A percentile compares a stretch with the other conserved stretches of the same genome.
phyloP scores from a whole-genome alignment of 2,888 invertebrate species.

The Dromius quadrimaculatus region DNA sequence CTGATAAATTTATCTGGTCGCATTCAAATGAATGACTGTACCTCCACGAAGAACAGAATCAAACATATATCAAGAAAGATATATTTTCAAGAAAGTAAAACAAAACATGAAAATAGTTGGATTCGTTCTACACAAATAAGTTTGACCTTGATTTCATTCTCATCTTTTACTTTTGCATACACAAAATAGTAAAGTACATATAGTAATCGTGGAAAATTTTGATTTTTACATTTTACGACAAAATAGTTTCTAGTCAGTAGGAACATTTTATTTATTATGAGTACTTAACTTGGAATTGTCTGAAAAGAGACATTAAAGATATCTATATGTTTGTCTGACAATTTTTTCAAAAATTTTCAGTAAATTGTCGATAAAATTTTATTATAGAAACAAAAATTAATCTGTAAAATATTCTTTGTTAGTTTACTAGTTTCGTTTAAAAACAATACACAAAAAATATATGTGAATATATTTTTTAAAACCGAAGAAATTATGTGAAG shows the following conservation, averaged over 20 bases:
- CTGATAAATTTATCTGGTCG: too few relatives aligned
- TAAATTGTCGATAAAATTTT: too few relatives aligned
- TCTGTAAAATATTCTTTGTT: too few relatives aligned
- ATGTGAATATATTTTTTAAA: too few relatives aligned
- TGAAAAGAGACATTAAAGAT: too few relatives aligned
- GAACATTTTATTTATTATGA: background rate
- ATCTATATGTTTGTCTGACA: too few relatives aligned
- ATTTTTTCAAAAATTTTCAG: too few relatives aligned
- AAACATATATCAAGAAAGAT: slow-evolving; percentile 2
- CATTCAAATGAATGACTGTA: background rate
- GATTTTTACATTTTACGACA: background rate
- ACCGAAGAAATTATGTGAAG: too few relatives aligned
- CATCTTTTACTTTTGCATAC: slow-evolving; percentile 13
- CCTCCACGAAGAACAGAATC: background rate
- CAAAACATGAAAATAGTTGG: slow-evolving; percentile 11
- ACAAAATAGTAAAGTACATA: background rate
- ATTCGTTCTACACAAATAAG: slow-evolving; percentile 2
- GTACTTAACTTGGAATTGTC: too few relatives aligned
- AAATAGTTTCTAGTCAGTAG: background rate
- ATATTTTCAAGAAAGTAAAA: slow-evolving; percentile 4
- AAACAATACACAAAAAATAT: too few relatives aligned
- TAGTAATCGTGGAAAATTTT: slow-evolving; percentile 2
- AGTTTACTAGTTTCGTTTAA: too few relatives aligned
- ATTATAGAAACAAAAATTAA: too few relatives aligned
- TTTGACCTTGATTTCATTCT: slow-evolving; percentile 13